These are phyloP conservation scores for Pelodiscus sinensis DNA, from an alignment of 2,113 vertebrate genomes.

Conservation along the genomic window DNA sequence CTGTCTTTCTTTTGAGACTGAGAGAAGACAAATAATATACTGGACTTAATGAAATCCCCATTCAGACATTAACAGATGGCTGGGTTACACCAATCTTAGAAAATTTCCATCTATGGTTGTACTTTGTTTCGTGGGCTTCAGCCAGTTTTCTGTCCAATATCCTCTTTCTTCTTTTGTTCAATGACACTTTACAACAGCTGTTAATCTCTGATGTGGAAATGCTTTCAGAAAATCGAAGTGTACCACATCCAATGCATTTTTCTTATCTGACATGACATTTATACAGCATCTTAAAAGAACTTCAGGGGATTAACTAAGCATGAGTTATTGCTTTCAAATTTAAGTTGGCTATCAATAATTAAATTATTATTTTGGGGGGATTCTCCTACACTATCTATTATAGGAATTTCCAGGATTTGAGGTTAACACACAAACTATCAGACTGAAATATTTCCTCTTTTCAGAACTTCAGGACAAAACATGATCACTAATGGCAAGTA, in stretches of 20 bases:
- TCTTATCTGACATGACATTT: neutral
- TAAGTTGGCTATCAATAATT: neutral
- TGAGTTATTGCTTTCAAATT: neutral
- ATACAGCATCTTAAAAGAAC: neutral
- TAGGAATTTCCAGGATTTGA: neutral
- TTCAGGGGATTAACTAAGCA: neutral
- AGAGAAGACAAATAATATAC: neutral
- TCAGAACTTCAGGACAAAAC: neutral
- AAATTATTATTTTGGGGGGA: neutral
- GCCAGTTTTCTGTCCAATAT: neutral
- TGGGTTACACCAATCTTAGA: constrained; percentile 3
- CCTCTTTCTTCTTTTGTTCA: constrained; percentile 32
- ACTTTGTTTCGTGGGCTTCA: neutral
- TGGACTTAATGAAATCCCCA: neutral
- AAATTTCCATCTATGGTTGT: constrained; percentile 38
- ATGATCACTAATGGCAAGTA: accelerated
- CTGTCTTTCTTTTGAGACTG: neutral
- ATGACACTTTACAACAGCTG: neutral
- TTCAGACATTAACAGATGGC: neutral
- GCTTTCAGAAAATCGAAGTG: constrained; percentile 26
- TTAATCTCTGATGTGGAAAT: constrained; percentile 5
- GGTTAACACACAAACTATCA: neutral
- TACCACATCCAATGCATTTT: neutral
- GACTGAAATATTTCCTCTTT: constrained; percentile 12
- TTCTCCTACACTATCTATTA: neutral